Percentiles rank a stretch among this genome's conserved stretches.
Conservation (phyloP, 2,888 invertebrate genomes). For the Agonopterix alstromeriana region DNA sequence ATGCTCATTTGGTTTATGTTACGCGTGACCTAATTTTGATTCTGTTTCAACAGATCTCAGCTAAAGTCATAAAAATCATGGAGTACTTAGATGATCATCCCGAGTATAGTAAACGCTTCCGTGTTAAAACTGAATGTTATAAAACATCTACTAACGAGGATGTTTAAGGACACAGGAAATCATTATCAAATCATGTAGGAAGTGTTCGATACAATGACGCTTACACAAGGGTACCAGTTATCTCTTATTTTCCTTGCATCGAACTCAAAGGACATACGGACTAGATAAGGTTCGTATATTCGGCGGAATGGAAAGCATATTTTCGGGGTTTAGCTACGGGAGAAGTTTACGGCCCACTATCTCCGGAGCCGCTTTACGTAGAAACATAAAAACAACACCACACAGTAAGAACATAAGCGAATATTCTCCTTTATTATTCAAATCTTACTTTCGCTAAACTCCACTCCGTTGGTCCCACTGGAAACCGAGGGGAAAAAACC, state of each 20-base stretch:
- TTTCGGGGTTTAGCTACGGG: constrained; percentile 24
- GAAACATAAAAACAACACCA: constrained; percentile 44
- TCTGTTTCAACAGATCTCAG: constrained; percentile 38
- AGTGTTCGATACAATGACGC: constrained; percentile 26
- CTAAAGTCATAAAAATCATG: constrained; percentile 26
- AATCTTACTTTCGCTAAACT: constrained; percentile 65
- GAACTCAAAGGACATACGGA: constrained; percentile 13
- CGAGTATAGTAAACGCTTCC: constrained; percentile 43
- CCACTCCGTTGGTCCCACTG: constrained; percentile 42
- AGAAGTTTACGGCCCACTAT: constrained; percentile 38
- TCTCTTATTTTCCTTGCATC: constrained; percentile 25
- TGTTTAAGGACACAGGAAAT: constrained; percentile 66
- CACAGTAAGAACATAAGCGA: constrained; percentile 46
- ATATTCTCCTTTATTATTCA: constrained; percentile 62
- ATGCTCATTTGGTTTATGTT: constrained; percentile 28
- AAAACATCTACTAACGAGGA: constrained; percentile 59
- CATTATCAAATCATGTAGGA: constrained; percentile 70
- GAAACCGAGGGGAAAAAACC: constrained; percentile 48
- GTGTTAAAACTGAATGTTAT: constrained; percentile 40
- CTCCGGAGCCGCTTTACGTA: constrained; percentile 22
- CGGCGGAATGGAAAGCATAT: constrained; percentile 31
- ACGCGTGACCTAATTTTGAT: constrained; percentile 50
- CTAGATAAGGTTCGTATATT: constrained; percentile 16
- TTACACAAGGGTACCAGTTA: constrained; percentile 20
- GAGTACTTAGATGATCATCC: constrained; percentile 24